Evolutionary conservation across 2,113 vertebrate species (phyloP).

Genomic region (Manacus vitellinus): DNA sequence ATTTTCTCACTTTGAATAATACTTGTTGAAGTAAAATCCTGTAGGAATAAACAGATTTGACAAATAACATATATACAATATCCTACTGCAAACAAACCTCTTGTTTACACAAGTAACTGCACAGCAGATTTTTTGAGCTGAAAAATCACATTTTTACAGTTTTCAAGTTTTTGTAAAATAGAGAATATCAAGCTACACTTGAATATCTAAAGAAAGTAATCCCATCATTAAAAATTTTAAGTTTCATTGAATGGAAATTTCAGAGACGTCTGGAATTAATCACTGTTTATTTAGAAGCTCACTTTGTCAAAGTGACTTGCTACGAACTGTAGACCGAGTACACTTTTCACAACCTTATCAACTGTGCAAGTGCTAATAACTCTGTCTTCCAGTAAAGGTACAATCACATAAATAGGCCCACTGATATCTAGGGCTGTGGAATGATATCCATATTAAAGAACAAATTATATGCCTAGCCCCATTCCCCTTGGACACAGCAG

Average conservation of each 20-base stretch:
- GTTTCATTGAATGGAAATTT: neutral
- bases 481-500: neutral
- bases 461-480: neutral
- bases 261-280: neutral
- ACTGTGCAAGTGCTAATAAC: neutral
- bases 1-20: slow-evolving; percentile 46
- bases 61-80: neutral
- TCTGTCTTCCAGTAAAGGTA: neutral
- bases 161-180: neutral
- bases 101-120: slow-evolving; percentile 12
- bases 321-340: neutral
- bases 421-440: neutral
- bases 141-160: neutral
- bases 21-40: slow-evolving; percentile 28
- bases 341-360: neutral
- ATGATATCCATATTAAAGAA: neutral
- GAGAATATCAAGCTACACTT: neutral
- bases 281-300: neutral
- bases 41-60: slow-evolving; percentile 27
- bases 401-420: neutral
- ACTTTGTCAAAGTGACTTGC: neutral
- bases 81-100: neutral
- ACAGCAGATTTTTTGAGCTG: neutral
- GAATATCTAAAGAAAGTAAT: neutral
- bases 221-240: neutral